phyloP scores from a whole-genome alignment of 2,797 vertebrate genomes.

The Lacerta viridis region DNA sequence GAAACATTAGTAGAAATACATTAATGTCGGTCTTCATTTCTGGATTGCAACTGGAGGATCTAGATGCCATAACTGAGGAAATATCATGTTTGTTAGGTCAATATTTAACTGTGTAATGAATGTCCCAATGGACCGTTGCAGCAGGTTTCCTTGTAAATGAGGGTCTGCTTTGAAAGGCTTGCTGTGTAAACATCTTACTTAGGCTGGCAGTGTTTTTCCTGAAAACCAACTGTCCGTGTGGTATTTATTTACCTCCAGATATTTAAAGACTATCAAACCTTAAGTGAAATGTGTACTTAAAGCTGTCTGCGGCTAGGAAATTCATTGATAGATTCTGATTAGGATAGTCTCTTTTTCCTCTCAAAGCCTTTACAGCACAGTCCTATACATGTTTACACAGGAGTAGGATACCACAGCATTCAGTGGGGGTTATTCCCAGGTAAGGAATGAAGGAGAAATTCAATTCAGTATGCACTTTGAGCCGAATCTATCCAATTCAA shows the following conservation, averaged over 20 bases:
- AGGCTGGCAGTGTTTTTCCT: conserved; percentile 64
- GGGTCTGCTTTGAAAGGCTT: conserved; percentile 64
- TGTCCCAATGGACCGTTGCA: conserved; percentile 49
- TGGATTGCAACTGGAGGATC: conserved; percentile 25
- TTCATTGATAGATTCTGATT: neutral
- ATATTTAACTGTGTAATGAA: conserved; percentile 54
- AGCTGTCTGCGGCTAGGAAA: conserved; percentile 55
- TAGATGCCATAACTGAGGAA: conserved; percentile 48
- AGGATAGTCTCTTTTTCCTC: conserved; percentile 33
- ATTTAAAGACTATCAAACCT: conserved; percentile 48
- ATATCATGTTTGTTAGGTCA: conserved; percentile 53
- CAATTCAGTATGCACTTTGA: no score
- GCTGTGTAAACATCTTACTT: conserved; percentile 66
- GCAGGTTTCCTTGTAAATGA: conserved; percentile 56
- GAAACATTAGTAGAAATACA: neutral
- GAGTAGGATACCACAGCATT: neutral
- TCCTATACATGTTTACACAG: neutral
- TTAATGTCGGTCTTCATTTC: neutral
- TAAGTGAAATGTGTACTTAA: conserved; percentile 70
- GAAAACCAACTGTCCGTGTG: conserved; percentile 56
- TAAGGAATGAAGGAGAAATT: no score
- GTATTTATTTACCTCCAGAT: conserved; percentile 65
- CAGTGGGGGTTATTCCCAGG: neutral
- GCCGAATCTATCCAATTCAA: no score
- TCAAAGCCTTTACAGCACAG: neutral